Percentiles rank a stretch among this genome's conserved stretches.
Conservation (phyloP, 2,888 invertebrate genomes). For the Xylota sylvarum region DNA sequence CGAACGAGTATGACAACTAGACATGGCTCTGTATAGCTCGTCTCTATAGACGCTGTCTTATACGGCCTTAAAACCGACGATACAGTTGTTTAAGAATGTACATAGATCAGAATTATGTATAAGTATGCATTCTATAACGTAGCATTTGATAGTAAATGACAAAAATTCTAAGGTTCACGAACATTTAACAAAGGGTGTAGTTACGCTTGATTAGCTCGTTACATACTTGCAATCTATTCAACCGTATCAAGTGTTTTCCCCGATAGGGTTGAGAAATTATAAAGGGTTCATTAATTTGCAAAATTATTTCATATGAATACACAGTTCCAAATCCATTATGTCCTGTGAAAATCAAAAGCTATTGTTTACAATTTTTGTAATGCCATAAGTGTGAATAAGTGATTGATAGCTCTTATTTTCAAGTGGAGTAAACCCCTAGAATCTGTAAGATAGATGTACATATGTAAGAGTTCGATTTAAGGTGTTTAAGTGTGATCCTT, state of each 20-base stretch:
- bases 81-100: no score
- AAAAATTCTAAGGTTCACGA: not conserved
- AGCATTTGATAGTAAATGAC: constrained; percentile 12
- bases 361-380: not conserved
- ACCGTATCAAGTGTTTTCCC: constrained; percentile 16
- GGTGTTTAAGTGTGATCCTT: no score
- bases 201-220: constrained; percentile 19
- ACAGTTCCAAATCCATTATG: not conserved
- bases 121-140: no score
- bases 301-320: not conserved
- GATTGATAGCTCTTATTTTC: not conserved
- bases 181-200: not conserved
- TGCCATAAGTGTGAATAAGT: constrained; percentile 5
- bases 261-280: not conserved
- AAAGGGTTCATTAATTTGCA: constrained; percentile 17
- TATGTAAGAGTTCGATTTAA: no score
- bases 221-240: constrained; percentile 21
- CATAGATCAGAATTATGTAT: no score
- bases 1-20: no score
- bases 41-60: no score
- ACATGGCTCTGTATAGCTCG: no score
- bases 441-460: no score
- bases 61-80: no score
- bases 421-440: not conserved
- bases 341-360: not conserved